Conservation (phyloP, 2,888 invertebrate genomes). For the Cotesia congregata region DNA sequence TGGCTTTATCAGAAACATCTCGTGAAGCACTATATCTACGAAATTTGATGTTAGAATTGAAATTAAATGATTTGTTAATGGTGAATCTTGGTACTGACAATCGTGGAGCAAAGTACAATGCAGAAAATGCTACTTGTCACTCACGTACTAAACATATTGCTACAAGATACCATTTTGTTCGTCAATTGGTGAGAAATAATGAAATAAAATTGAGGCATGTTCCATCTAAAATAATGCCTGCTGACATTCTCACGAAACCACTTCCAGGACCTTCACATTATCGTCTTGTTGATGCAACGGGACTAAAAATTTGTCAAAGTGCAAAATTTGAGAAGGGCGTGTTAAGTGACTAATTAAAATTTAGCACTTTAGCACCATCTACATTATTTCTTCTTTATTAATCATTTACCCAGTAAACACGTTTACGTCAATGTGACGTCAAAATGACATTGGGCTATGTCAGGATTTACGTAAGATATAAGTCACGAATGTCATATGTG, state of each 20-base stretch:
- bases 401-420: too few relatives aligned
- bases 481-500: too few relatives aligned
- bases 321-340: not conserved
- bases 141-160: slow-evolving; percentile 39
- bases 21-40: slow-evolving; percentile 30
- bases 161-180: slow-evolving; percentile 38
- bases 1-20: slow-evolving; percentile 31
- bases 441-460: too few relatives aligned
- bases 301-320: not conserved
- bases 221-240: slow-evolving; percentile 32
- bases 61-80: not conserved
- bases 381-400: too few relatives aligned
- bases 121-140: slow-evolving; percentile 18
- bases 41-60: slow-evolving; percentile 30
- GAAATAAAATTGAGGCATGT: slow-evolving; percentile 26
- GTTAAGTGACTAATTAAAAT: not conserved
- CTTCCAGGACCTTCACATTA: not conserved
- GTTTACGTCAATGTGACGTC: too few relatives aligned
- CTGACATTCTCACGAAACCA: slow-evolving; percentile 51
- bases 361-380: not conserved
- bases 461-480: too few relatives aligned
- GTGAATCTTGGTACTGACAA: slow-evolving; percentile 30
- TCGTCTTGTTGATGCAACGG: not conserved
- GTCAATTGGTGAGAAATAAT: slow-evolving; percentile 26
- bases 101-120: slow-evolving; percentile 33